Evolutionary conservation across 1,140 invertebrate species (phyloP), one percentile per base, ranked within the genome.

Genomic region (Popillia japonica): DNA sequence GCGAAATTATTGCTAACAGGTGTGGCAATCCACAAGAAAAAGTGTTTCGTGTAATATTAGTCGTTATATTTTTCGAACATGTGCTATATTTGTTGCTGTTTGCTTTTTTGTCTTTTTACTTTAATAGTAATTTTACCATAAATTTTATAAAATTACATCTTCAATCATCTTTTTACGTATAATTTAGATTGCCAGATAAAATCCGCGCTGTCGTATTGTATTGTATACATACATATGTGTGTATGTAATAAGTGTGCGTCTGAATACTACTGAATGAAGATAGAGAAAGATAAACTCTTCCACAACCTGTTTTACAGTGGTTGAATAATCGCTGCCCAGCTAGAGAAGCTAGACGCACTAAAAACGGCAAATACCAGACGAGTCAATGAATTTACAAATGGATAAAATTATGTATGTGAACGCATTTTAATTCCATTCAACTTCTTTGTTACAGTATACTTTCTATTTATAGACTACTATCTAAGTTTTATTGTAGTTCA

Each of bases 301-400:
- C 27, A 9, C 61, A 68, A 68, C 61, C 61, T 68, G 61, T 68
- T 68, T 68, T 68, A 20, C 17, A 23, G 61, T 68, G 61, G 27
- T 34, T 22, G 22, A 68, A 20, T 17, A 68, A 68, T 68, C 61
- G 8, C 61, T 8, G 22, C 22, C 14, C 27, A 22, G 20, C 61
- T 14, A 68, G 22, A 68, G 61, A 68, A 68, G 22, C 61, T 68
- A 68, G 61, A 68, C 61, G 61, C 20, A 68, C 61, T 22, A 68
- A 68, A 68, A 68, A 68, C 4, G 61, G 61, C 61, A 68, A 68
- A 68, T 34, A 20, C 22, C 27, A 20, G 27, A 6, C 61, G 61
- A 68, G 22, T 68, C 17, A 68, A 68, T 68, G 61, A 68, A 68
- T 68, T 68, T 68, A 20, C 61, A 68, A 68, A 68, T 22, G 61